These are phyloP conservation scores for Tetanocera ferruginea DNA, from an alignment of 2,888 invertebrate species.

Conservation along the genomic window DNA sequence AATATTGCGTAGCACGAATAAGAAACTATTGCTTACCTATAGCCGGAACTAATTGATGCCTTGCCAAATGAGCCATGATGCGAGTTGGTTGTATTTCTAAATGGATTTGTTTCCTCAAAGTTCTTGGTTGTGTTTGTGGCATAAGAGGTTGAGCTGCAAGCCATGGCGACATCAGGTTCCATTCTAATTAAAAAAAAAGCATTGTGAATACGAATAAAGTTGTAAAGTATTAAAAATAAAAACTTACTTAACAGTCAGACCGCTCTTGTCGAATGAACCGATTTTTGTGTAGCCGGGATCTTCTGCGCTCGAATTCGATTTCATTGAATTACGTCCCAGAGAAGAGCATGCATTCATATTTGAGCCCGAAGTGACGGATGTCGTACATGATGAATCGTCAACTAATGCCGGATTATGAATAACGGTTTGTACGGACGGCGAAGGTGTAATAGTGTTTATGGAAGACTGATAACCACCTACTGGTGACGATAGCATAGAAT, in stretches of 20 bases:
- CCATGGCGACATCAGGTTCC: constrained; percentile 59
- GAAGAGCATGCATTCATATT: constrained; percentile 62
- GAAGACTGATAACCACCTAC: constrained; percentile 50
- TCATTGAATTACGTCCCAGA: constrained; percentile 68
- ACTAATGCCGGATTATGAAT: constrained; percentile 66
- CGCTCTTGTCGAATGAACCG: constrained; percentile 71
- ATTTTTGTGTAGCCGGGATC: constrained; percentile 68
- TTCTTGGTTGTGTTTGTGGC: constrained; percentile 66
- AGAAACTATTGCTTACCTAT: constrained; percentile 60
- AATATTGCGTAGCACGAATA: not conserved
- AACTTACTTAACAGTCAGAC: constrained; percentile 67
- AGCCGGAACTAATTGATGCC: constrained; percentile 69
- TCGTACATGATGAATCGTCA: constrained; percentile 58
- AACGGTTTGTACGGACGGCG: constrained; percentile 68
- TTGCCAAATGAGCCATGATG: constrained; percentile 70
- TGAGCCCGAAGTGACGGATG: constrained; percentile 62
- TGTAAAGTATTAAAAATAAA: too few species aligned
- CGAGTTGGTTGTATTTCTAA: constrained; percentile 62
- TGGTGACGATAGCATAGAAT: constrained; percentile 57
- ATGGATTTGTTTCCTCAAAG: constrained; percentile 70
- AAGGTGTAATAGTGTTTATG: constrained; percentile 60
- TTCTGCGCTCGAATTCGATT: constrained; percentile 69
- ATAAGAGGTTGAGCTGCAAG: constrained; percentile 49
- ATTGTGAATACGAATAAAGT: not conserved
- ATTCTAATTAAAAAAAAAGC: constrained; percentile 54